Evolutionary conservation across 2,113 vertebrate genomes (phyloP), one percentile per base, ranked within the genome.

Genomic region (Gobius niger): DNA sequence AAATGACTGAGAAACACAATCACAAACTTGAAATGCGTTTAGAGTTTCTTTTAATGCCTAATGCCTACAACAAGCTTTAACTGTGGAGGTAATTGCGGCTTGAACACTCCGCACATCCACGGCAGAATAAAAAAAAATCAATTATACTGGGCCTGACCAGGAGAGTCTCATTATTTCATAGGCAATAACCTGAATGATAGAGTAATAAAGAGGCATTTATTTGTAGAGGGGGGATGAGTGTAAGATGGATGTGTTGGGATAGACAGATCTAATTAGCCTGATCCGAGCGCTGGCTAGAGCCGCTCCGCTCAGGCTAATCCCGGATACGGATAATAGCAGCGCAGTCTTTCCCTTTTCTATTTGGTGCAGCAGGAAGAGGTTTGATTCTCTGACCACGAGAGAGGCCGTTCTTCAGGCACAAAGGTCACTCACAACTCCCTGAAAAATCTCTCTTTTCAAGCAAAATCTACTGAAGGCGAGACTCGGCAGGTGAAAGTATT

Each of bases 161-260:
- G 86, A 89, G 83, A 87, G 85, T 82, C 85, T 91, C 86, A 89
- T 92, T 90, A 88, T 89, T 90, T 91, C 82, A 89, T 84, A 81
- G 81, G 87, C 89, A 90, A 90, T 92, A 90, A 91, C 85, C 83
- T 89, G 87, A 89, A 87, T 90, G 85, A 91, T 90, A 82, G 89
- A 83, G 85, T 90, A 89, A 90, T 91, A 89, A 90, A 92, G 88
- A 89, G 88, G 87, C 87, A 90, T 90, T 90, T 90, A 90, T 90
- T 90, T 90, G 88, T 84, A 85, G 75, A 54, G 84, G 83, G 75
- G 75, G 81, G 78, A 61, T 40, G 75, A 74, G 69, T 47, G 70
- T 73, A 86, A 83, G 85, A 91, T 87, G 87, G 87, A 90, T 90
- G 85, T 80, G 76, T 80, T 85, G 68, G 86, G 88, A 91, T 81